These are phyloP conservation scores for Nycticryphes semicollaris DNA, from an alignment of 2,113 vertebrate genomes.

Conservation along the genomic window DNA sequence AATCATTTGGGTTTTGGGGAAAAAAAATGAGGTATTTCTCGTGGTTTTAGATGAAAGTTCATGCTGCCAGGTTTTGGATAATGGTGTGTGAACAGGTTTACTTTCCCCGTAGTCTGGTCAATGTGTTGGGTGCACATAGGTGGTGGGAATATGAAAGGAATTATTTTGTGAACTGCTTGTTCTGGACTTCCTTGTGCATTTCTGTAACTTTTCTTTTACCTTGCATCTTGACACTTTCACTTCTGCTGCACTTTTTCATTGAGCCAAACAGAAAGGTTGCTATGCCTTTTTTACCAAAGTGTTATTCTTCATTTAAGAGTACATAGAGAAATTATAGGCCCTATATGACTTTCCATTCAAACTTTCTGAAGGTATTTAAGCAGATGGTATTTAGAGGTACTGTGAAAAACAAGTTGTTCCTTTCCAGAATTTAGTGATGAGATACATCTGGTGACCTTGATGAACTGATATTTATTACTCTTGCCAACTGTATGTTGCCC, in stretches of 20 bases:
- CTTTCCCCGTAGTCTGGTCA: neutral
- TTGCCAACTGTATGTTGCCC: neutral
- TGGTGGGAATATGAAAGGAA: neutral
- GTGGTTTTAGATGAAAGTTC: neutral
- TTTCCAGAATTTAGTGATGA: neutral
- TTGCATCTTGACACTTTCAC: neutral
- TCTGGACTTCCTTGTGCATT: neutral
- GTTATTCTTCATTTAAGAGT: neutral
- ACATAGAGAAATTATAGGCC: neutral
- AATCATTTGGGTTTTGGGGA: neutral
- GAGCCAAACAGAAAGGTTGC: neutral
- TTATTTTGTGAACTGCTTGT: neutral
- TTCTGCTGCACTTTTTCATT: neutral
- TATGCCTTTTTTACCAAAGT: neutral
- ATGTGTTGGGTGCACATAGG: neutral
- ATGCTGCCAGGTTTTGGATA: neutral
- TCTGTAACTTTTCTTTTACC: neutral
- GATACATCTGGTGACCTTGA: accelerated
- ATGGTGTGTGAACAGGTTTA: neutral
- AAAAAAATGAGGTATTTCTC: neutral
- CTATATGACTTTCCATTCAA: neutral
- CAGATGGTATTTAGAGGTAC: neutral
- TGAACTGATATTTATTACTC: neutral
- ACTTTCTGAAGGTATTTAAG: neutral
- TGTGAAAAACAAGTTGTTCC: neutral